A percentile compares a stretch with the other conserved stretches of the same genome.
phyloP scores from a whole-genome alignment of 2,113 vertebrate genomes.

The Notechis scutatus region DNA sequence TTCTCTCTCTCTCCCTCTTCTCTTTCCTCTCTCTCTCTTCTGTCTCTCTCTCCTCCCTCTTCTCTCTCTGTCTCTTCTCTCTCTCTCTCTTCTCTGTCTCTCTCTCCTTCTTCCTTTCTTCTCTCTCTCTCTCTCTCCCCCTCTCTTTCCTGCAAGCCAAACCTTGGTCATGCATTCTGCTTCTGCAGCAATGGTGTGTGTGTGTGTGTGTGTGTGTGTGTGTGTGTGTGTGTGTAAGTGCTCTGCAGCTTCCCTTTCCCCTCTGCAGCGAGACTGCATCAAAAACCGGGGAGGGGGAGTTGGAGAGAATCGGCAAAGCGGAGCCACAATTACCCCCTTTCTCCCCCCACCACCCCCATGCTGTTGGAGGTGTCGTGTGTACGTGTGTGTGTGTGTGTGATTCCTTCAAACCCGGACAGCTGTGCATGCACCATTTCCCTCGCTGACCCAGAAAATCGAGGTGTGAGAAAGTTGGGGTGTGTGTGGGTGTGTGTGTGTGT shows the following conservation, averaged over 20 bases:
- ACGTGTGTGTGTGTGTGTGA: not conserved
- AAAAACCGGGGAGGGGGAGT: slow-evolving; percentile 17
- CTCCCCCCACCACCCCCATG: not conserved
- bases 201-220: too few relatives aligned
- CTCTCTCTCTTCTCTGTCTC: too few relatives aligned
- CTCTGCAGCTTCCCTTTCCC: slow-evolving; percentile 59
- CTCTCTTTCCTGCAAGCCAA: not conserved
- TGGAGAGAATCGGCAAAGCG: not conserved
- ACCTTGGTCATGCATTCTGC: slow-evolving; percentile 32
- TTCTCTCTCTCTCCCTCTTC: too few relatives aligned
- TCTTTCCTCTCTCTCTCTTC: too few relatives aligned
- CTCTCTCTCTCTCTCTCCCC: fast-evolving
- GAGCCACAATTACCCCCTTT: not conserved
- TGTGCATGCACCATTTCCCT: not conserved
- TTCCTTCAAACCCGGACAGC: not conserved
- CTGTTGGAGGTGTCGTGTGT: not conserved
- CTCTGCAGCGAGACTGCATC: slow-evolving; percentile 71
- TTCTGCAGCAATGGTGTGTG: slow-evolving; percentile 31
- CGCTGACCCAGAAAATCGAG: not conserved
- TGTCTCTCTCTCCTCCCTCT: not conserved
- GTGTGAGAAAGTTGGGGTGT: not conserved
- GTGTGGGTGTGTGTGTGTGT: too few relatives aligned
- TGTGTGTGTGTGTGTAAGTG: not conserved
- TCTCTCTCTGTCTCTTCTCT: too few relatives aligned
- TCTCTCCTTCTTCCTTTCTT: not conserved